Conservation (phyloP, 30 jellyfish, hydroid and myxozoan genomes). For the Hydractinia symbiolongicarpus region DNA sequence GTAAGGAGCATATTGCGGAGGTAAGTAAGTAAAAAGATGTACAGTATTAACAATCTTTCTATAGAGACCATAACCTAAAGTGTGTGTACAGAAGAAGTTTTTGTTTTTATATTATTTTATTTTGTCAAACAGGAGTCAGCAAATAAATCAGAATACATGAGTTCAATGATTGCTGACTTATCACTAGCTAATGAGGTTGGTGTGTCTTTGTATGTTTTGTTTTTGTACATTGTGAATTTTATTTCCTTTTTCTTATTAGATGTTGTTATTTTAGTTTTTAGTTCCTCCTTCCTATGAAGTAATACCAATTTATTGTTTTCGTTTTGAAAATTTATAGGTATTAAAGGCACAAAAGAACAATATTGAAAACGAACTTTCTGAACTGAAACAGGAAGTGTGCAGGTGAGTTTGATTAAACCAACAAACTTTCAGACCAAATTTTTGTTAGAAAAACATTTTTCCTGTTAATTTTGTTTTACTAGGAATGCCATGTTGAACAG, state of each 20-base stretch:
- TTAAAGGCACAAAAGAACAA: conserved; percentile 67
- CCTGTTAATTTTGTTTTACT: neutral
- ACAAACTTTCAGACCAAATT: neutral
- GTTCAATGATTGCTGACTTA: conserved; percentile 61
- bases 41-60: neutral
- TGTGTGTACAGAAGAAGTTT: too few relatives aligned
- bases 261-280: too few relatives aligned
- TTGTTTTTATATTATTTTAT: neutral
- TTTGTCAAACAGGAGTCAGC: conserved; percentile 51
- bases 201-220: neutral
- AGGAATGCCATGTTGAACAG: conserved; percentile 26
- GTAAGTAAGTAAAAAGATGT: neutral
- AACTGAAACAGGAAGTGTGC: conserved; percentile 60
- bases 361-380: conserved; percentile 54
- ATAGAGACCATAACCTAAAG: neutral
- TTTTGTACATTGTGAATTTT: too few relatives aligned
- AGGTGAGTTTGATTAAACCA: conserved; percentile 30
- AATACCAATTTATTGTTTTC: too few relatives aligned
- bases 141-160: conserved; percentile 67
- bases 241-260: too few relatives aligned
- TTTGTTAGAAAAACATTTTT: neutral
- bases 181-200: conserved; percentile 82
- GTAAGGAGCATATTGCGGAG: conserved; percentile 31
- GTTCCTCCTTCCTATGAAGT: too few relatives aligned
- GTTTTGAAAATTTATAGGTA: conserved; percentile 14